A percentile compares a stretch with the other conserved stretches of the same genome.
Evolutionary conservation across 2,888 invertebrate genomes (phyloP).

Genomic region (Spodoptera littoralis): DNA sequence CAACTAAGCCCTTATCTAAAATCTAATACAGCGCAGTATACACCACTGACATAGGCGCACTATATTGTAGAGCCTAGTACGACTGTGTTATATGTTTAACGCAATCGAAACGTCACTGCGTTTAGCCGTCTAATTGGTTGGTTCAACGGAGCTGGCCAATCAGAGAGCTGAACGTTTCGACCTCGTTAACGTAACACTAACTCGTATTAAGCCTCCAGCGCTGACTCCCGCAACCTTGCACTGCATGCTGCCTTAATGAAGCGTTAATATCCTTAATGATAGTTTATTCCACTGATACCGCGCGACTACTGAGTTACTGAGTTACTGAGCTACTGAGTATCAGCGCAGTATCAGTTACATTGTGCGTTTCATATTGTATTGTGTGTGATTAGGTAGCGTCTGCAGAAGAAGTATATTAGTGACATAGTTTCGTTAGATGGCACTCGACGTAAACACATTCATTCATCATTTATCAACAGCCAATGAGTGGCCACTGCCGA

Average conservation of each 20-base stretch:
- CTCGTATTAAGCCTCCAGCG: no score
- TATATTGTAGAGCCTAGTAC: no score
- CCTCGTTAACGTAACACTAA: no score
- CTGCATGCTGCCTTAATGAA: slow-evolving; percentile 16
- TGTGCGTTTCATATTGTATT: slow-evolving; percentile 27
- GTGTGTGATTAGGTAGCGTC: slow-evolving; percentile 37
- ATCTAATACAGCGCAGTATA: not conserved
- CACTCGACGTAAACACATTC: no score
- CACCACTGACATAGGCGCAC: no score
- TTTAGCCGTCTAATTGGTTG: no score
- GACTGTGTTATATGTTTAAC: no score
- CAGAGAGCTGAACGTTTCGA: no score
- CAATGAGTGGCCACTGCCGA: no score
- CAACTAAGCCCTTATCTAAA: not conserved
- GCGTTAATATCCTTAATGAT: slow-evolving; percentile 33
- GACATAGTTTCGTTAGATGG: not conserved
- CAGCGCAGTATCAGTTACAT: slow-evolving; percentile 18
- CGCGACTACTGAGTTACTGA: not conserved
- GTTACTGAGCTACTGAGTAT: not conserved
- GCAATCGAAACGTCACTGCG: no score
- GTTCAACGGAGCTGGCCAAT: no score
- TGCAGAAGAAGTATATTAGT: not conserved
- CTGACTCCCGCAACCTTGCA: not conserved
- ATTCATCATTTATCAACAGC: no score
- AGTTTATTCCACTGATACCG: slow-evolving; percentile 23